A percentile compares a stretch with the other conserved stretches of the same genome.
Conservation (phyloP, 2,888 invertebrate species). For the Pollenia labialis region DNA sequence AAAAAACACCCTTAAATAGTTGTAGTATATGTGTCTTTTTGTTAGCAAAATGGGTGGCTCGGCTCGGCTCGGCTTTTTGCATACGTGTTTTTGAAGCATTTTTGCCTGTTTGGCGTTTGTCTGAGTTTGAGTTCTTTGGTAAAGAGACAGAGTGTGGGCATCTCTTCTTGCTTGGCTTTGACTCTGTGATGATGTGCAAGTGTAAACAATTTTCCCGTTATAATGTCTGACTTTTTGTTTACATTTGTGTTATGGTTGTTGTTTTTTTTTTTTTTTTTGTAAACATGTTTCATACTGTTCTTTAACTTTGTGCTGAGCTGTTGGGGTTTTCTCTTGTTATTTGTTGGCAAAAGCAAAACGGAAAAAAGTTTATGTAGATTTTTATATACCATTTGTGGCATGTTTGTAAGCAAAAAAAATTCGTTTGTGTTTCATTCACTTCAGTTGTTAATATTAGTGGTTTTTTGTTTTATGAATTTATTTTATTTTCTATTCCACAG, state of each 20-base stretch:
- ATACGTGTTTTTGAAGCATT: slow-evolving; percentile 22
- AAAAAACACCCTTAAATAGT: not conserved
- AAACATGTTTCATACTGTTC: slow-evolving; percentile 37
- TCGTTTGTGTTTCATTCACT: slow-evolving; percentile 31
- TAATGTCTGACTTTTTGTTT: slow-evolving; percentile 71
- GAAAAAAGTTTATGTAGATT: slow-evolving; percentile 63
- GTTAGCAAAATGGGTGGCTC: slow-evolving; percentile 27
- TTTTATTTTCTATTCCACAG: slow-evolving; percentile 46
- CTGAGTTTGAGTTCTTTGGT: not conserved
- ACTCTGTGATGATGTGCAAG: slow-evolving; percentile 65
- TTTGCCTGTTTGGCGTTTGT: slow-evolving; percentile 23
- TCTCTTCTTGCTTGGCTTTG: slow-evolving; percentile 28
- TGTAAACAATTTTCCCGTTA: slow-evolving; percentile 73
- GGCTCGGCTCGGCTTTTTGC: not conserved
- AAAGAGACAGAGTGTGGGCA: not conserved
- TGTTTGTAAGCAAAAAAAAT: slow-evolving; percentile 21
- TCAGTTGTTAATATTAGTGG: slow-evolving; percentile 57
- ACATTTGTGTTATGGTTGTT: slow-evolving; percentile 56
- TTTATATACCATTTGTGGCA: slow-evolving; percentile 68
- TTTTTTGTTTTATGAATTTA: slow-evolving; percentile 34
- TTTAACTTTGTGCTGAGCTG: slow-evolving; percentile 40
- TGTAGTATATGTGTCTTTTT: not conserved
- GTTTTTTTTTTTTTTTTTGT: slow-evolving; percentile 42
- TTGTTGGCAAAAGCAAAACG: slow-evolving; percentile 12
- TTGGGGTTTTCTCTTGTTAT: slow-evolving; percentile 15